A percentile compares a stretch with the other conserved stretches of the same genome.
phyloP scores from a whole-genome alignment of 1,140 invertebrate genomes.

The Drosophila bipectinata region DNA sequence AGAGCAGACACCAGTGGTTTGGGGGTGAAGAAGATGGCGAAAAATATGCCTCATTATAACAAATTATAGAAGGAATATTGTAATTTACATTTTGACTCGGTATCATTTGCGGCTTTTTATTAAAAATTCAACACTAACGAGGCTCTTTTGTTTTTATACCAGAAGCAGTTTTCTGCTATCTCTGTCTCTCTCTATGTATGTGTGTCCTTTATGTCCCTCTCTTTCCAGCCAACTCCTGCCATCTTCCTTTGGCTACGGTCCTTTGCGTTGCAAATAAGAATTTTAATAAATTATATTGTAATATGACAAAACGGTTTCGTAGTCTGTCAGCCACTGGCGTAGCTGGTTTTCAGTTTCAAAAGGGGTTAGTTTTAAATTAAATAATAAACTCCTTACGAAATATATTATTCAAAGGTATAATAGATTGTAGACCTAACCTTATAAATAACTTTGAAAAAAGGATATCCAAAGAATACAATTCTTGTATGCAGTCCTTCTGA shows the following conservation, averaged over 20 bases:
- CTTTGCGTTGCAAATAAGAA: slow-evolving; percentile 64
- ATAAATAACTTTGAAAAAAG: neutral
- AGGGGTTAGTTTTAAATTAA: neutral
- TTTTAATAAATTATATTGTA: slow-evolving; percentile 78
- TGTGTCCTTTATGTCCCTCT: slow-evolving; percentile 6
- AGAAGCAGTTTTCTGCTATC: slow-evolving; percentile 1
- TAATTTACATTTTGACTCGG: slow-evolving; percentile 42
- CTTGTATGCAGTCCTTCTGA: slow-evolving; percentile 18
- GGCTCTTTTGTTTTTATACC: slow-evolving; percentile 52
- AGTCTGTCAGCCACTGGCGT: slow-evolving; percentile 19
- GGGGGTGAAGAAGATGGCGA: neutral
- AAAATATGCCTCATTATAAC: slow-evolving; percentile 22
- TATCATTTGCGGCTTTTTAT: slow-evolving; percentile 62
- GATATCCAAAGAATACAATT: neutral
- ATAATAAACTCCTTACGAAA: neutral
- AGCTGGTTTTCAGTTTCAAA: neutral
- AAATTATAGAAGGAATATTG: slow-evolving; percentile 48
- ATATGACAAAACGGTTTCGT: slow-evolving; percentile 63
- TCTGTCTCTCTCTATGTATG: neutral
- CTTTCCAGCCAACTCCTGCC: slow-evolving; percentile 16
- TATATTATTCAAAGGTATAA: neutral
- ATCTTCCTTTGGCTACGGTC: slow-evolving; percentile 19
- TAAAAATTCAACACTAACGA: slow-evolving; percentile 70
- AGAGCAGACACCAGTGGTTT: neutral
- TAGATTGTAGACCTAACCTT: neutral